These are phyloP conservation scores for Limenitis camilla DNA, from an alignment of 2,888 invertebrate species.

Conservation along the genomic window DNA sequence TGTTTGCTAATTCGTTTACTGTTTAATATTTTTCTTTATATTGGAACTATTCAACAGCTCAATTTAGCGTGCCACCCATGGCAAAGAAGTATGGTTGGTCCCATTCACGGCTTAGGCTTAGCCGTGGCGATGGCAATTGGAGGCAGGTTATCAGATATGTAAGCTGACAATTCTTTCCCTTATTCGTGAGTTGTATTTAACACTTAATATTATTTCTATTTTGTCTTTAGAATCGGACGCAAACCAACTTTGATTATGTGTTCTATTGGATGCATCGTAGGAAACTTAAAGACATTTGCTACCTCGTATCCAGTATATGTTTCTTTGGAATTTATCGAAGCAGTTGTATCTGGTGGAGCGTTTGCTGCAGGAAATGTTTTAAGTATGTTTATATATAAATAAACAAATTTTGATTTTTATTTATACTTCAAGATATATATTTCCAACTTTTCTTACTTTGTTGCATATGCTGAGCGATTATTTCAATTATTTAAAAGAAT, in stretches of 20 bases:
- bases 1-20: too few relatives aligned
- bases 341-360: slow-evolving; percentile 44
- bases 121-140: slow-evolving; percentile 45
- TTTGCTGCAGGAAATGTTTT: slow-evolving; percentile 47
- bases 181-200: neutral
- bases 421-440: too few relatives aligned
- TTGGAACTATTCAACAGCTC: slow-evolving; percentile 33
- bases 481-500: too few relatives aligned
- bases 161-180: slow-evolving; percentile 5
- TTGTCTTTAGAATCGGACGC: slow-evolving; percentile 47
- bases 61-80: slow-evolving; percentile 53
- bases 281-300: slow-evolving; percentile 48
- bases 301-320: slow-evolving; percentile 45
- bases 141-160: slow-evolving; percentile 55
- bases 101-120: slow-evolving; percentile 50
- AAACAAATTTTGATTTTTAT: too few relatives aligned
- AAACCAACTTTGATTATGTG: slow-evolving; percentile 49
- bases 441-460: too few relatives aligned
- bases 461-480: too few relatives aligned
- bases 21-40: too few relatives aligned
- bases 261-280: slow-evolving; percentile 41
- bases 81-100: slow-evolving; percentile 49
- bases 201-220: neutral
- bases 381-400: slow-evolving; percentile 47
- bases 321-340: slow-evolving; percentile 48